Evolutionary conservation across 2,888 invertebrate species (phyloP), one percentile per base, ranked within the genome.

Genomic region (Cabera pusaria): DNA sequence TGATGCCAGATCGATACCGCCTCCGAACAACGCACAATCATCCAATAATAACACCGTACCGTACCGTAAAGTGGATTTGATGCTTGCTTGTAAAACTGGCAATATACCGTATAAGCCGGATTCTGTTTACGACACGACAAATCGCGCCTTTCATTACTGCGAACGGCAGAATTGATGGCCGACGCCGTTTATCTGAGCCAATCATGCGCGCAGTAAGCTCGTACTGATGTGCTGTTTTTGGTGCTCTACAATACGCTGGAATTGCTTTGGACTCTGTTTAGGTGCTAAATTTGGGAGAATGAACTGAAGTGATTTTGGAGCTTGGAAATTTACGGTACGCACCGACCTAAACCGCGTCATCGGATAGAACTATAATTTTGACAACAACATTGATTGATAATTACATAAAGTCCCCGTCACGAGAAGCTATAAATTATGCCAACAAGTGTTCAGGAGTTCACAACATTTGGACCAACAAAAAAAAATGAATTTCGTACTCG

Each of bases 51-150:
- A 28, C 6, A 31, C 25, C 35, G 25, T 36, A 32, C 27, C 35
- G 33, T 53, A 59, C 55, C 59, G 64, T 68, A 73, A 77, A 72
- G 60, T 58, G 70, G 72, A 75, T 76, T 72, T 62, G 56, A 61
- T 67, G 64, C 55, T 40, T 31, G 70, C 69, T 66, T 80, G 79
- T 79, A 75, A 80, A 80, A 76, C 75, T 68, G 57, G 69, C 77
- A 71, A 81, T 81, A 77, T 73, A 68, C 70, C 61, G 75, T 69
- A 81, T 85, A 86, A 86, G 61, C 65, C 64, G 83, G 85, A 84
- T 85, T 82, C 75, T 76, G 81, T 86, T 86, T 86, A 86, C 81
- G 79, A 72, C 65, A 71, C 73, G 76, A 83, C 86, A 86, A 84
- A 84, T 84, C 74, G 85, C 69, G 64, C 75, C 60, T 76, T 76